phyloP scores from a whole-genome alignment of 2,797 vertebrate species.

The Muraenolepis orangiensis region DNA sequence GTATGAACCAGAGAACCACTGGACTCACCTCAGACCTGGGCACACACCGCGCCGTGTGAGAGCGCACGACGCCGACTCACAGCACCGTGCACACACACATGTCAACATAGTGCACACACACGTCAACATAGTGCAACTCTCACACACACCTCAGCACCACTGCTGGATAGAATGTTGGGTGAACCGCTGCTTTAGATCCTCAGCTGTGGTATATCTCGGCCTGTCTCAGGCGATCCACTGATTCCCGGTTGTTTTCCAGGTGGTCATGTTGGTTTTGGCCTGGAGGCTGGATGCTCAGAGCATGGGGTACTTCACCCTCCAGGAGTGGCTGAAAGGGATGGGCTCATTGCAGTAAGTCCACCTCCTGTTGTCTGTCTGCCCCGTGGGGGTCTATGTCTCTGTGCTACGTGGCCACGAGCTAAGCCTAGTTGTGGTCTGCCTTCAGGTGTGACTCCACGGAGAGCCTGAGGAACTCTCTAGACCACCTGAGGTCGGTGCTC shows the following conservation, averaged over 20 bases:
- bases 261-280: slow-evolving; percentile 98
- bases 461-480: slow-evolving; percentile 93
- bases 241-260: slow-evolving; percentile 69
- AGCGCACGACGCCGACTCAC: too few relatives aligned
- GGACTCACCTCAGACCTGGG: too few relatives aligned
- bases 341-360: slow-evolving; percentile 93
- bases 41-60: too few relatives aligned
- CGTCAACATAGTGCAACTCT: too few relatives aligned
- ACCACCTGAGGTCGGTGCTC: slow-evolving; percentile 97
- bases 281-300: slow-evolving; percentile 99
- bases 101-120: too few relatives aligned
- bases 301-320: slow-evolving; percentile 98
- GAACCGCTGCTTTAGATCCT: too few relatives aligned
- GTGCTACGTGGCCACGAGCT: neutral
- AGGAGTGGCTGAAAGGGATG: slow-evolving; percentile 99
- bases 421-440: neutral
- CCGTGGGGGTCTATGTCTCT: neutral
- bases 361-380: neutral
- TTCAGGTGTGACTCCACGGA: slow-evolving; percentile 96
- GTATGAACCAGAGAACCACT: too few relatives aligned
- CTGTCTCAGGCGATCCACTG: neutral
- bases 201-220: neutral
- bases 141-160: too few relatives aligned
- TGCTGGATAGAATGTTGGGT: too few relatives aligned
- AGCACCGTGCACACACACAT: too few relatives aligned